phyloP scores from a whole-genome alignment of 2,888 invertebrate species.

The Stomorhina lunata region DNA sequence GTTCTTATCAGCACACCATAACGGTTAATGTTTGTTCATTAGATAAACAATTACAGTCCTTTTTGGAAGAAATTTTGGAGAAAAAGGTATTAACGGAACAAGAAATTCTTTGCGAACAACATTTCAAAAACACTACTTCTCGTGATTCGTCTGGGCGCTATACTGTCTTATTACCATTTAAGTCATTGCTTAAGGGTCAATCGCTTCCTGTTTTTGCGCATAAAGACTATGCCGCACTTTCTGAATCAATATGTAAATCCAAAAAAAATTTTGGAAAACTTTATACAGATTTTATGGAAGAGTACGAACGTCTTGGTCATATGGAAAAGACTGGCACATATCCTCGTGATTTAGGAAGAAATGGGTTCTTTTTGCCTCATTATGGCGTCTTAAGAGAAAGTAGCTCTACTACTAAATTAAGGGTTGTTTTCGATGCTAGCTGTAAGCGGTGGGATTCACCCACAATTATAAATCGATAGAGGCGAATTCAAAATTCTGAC shows the following conservation, averaged over 20 bases:
- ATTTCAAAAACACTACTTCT: constrained; percentile 14
- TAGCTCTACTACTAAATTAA: too few relatives aligned
- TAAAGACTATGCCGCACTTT: not conserved
- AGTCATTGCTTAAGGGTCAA: not conserved
- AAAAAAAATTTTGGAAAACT: too few relatives aligned
- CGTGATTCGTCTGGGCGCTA: not conserved
- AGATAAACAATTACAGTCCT: not conserved
- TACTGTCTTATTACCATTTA: too few relatives aligned
- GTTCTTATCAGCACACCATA: not conserved
- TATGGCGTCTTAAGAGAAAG: not conserved
- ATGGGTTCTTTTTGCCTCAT: not conserved
- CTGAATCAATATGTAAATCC: too few relatives aligned
- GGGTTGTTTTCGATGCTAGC: too few relatives aligned
- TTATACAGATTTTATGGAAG: not conserved
- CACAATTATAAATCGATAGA: too few relatives aligned
- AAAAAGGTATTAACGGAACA: not conserved
- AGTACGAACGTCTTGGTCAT: not conserved
- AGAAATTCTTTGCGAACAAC: not conserved
- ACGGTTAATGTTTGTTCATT: not conserved
- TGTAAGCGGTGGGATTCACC: too few relatives aligned
- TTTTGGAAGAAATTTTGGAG: not conserved
- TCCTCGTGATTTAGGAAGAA: not conserved
- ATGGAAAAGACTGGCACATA: too few relatives aligned
- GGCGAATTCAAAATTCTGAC: too few relatives aligned
- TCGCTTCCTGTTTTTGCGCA: not conserved